phyloP scores from a whole-genome alignment of 2,888 invertebrate genomes.

The Theodoxus fluviatilis region DNA sequence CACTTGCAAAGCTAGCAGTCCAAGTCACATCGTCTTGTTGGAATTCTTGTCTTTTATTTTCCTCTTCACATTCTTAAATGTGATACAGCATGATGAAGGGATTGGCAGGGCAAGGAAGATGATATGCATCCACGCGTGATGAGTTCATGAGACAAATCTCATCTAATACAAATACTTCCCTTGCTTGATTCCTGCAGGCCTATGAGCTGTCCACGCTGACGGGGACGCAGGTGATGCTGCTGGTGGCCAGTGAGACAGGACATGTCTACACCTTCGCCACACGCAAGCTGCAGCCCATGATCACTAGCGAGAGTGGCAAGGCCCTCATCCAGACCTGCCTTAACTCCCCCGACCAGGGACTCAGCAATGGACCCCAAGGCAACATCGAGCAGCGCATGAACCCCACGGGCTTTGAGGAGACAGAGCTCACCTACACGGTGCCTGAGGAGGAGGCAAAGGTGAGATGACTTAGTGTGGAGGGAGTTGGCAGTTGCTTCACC shows the following conservation, averaged over 20 bases:
- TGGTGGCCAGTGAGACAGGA: conserved; percentile 98
- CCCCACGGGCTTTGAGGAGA: conserved; percentile 97
- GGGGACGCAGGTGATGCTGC: conserved; percentile 98
- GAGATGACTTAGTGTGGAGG: conserved; percentile 6
- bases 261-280: conserved; percentile 99
- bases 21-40: too few relatives aligned
- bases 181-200: conserved; percentile 80
- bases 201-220: conserved; percentile 98
- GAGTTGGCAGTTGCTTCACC: too few relatives aligned
- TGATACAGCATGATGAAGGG: too few relatives aligned
- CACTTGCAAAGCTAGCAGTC: too few relatives aligned
- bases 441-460: conserved; percentile 69
- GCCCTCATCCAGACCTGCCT: conserved; percentile 98
- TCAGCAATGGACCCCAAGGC: conserved; percentile 51
- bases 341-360: conserved; percentile 86
- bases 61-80: too few relatives aligned
- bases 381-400: conserved; percentile 94
- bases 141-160: conserved; percentile 7
- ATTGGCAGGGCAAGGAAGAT: too few relatives aligned
- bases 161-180: neutral
- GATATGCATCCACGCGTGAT: too few relatives aligned
- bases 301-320: conserved; percentile 91
- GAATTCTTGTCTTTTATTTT: too few relatives aligned
- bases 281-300: conserved; percentile 94
- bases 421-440: conserved; percentile 86